Base-by-base conservation (phyloP, 2,888 invertebrate species). In the Artemia sinica region DNA sequence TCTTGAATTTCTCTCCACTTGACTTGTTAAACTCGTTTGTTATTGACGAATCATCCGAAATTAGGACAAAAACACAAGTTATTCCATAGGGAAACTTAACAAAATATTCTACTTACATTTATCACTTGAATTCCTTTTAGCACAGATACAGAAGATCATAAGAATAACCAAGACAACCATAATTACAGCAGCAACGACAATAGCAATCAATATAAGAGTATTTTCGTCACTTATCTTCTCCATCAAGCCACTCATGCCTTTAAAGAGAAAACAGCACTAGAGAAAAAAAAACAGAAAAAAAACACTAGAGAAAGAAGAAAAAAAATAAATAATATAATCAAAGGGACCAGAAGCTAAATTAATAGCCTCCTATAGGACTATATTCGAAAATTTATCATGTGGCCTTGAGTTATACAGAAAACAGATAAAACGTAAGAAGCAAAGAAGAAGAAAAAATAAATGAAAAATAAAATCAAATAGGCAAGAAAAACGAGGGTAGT, bases 201-300 rank as follows among this genome's bases (percentile, higher is more conserved):
- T 82, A 71, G 85, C 84, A 68, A 85, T 82, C 71, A 89, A 82
- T 71, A 91, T 85, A 74, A 90, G 83, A 71, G 89, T 80, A 75
- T 88, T 86, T 74, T 90, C 88, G 74, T 87, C 86, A 74, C 87
- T 87, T 66, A 79, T 72, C 72, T 86, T 82, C 71, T 82, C 82
- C 74, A 85, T 81, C 88, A 89, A 91, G 86, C 91, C 90, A 4
- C 86, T 85, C 74, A 84, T 86, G 75, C 89, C 91, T 88, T 81
- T 72, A 78, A 12, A 66, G 18, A 66, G 68, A 58, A 28, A 63
- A 63, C 49, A 13, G 7, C 41, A n/a, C 65, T 14, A 65, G 48
- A 13, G 67, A 70, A 8, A 70, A 8, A 18, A 67, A 67, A 50
- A 66, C n/a, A 18, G 18, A 50, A 67, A 49, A 48, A n/a, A n/a